Evolutionary conservation across 2,113 vertebrate species (phyloP), one percentile per base, ranked within the genome.

Genomic region (Himantopus leucocephalus): DNA sequence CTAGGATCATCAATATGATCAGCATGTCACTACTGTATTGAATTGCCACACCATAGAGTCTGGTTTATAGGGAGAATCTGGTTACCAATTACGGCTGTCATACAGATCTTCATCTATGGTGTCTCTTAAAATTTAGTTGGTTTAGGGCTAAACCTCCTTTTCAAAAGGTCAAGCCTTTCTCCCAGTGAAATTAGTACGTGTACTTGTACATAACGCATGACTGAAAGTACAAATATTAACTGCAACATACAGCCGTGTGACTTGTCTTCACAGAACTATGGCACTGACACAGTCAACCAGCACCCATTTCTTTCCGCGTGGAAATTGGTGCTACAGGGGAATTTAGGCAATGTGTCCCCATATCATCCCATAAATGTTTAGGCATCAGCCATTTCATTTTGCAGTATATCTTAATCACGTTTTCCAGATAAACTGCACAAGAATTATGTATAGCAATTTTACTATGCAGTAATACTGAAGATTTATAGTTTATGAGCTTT

Each of bases 401-500:
- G 34, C 27, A 48, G 5, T 85, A n/a, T 62, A 53, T 66, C 35
- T 87, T 88, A 75, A 88, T 73, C 74, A 75, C 18, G 26, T 58
- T 95, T 92, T 92, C 58, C 1, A 1, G 59, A 68, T 73, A 88
- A 93, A 78, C 32, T 66, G 9, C 22, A 45, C 30, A 70, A 90
- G 73, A 94, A 60, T 70, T 87, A 75, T 43, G 30, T 68, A 34
- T 17, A 67, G 8, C 24, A 72, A 64, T 84, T 82, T 78, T 88
- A 64, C 39, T 56, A 12, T 19, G 13, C 35, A 72, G 39, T 72
- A 78, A 63, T 78, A 89, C 8, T 43, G 21, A 81, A 78, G 26
- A 87, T 95, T 78, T 91, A 70, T 55, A 48, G n/a, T 74, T 87
- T 58, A 76, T 76, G 39, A 82, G 43, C 30, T 92, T 82, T 85